Conservation (phyloP, 92 coral and sea anemone genomes). For the Epizoanthus rinbou region DNA sequence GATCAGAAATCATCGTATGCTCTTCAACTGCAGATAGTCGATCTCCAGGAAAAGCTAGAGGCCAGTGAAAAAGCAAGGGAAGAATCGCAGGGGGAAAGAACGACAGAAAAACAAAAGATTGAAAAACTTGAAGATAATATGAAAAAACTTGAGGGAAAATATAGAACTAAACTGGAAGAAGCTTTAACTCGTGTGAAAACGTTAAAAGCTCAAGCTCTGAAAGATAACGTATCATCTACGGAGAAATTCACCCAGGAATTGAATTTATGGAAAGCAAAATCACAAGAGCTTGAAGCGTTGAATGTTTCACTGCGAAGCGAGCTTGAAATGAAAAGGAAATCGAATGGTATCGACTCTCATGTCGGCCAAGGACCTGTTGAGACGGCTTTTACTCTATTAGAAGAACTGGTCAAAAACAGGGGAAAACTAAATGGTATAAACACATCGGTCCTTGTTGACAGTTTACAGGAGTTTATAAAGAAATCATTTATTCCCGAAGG, state of each 20-base stretch:
- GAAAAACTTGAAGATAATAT: conserved; percentile 64
- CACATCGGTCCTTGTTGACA: conserved; percentile 31
- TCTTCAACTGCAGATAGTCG: conserved; percentile 76
- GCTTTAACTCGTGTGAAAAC: conserved; percentile 51
- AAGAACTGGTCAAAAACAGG: conserved; percentile 30
- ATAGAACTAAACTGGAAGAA: conserved; percentile 61
- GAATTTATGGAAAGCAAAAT: conserved; percentile 24
- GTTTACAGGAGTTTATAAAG: conserved; percentile 36
- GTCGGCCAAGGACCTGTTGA: conserved; percentile 21
- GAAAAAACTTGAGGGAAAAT: conserved; percentile 60
- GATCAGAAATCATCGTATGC: conserved; percentile 86
- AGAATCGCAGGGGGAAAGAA: conserved; percentile 51
- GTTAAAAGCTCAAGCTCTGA: conserved; percentile 38
- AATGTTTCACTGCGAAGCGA: conserved; percentile 28
- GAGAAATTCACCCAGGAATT: conserved; percentile 38
- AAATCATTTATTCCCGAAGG: conserved; percentile 26
- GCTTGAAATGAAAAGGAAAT: conserved; percentile 10
- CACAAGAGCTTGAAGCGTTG: conserved; percentile 26
- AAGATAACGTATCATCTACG: conserved; percentile 27
- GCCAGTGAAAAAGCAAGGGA: conserved; percentile 55
- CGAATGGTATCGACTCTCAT: conserved; percentile 9
- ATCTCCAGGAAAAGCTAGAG: conserved; percentile 77
- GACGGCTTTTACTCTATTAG: conserved; percentile 21
- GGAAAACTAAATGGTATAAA: conserved; percentile 32
- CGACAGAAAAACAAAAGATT: conserved; percentile 41